Evolutionary conservation across 2,888 invertebrate genomes (phyloP), one percentile per base, ranked within the genome.

Genomic region (Dyspetes luteomarginatus): DNA sequence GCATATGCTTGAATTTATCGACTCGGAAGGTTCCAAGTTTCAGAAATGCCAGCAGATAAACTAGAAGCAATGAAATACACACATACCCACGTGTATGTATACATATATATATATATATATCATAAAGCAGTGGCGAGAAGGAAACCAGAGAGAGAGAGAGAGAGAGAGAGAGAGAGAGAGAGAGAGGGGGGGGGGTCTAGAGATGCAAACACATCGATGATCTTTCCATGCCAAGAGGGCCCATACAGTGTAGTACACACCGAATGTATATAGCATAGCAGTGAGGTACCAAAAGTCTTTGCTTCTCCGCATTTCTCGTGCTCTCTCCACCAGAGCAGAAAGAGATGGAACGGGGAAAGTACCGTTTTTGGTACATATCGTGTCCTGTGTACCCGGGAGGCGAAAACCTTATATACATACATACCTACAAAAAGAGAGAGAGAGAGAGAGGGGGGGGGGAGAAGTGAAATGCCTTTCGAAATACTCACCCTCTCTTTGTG

Each of bases 131-230:
- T 68, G 55, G 80, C 80, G 67, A 77, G 72, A 78, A 76, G 68
- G 62, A 76, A 78, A 52, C 43, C 52, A 43, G 30, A 30, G 65
- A 62, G 68, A 75, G 69, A 43, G n/a, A 75, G 79, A 71, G n/a
- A n/a, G n/a, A n/a, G n/a, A n/a, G n/a, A n/a, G n/a, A n/a, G n/a
- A n/a, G n/a, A n/a, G n/a, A n/a, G n/a, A n/a, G n/a, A n/a, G n/a
- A n/a, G n/a, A n/a, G n/a, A n/a, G n/a, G n/a, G n/a, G n/a, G n/a
- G n/a, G n/a, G n/a, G n/a, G n/a, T n/a, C n/a, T n/a, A 77, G 73
- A 78, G 81, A 83, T 82, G 84, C 81, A 82, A 84, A 82, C 81
- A 82, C 83, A 84, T 84, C 82, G 84, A 83, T 83, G 83, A 84
- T 84, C 83, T 82, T 83, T 84, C 73, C 74, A 62, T 72, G 78